Conservation (phyloP, 2,888 invertebrate genomes). For the Lobophora halterata region DNA sequence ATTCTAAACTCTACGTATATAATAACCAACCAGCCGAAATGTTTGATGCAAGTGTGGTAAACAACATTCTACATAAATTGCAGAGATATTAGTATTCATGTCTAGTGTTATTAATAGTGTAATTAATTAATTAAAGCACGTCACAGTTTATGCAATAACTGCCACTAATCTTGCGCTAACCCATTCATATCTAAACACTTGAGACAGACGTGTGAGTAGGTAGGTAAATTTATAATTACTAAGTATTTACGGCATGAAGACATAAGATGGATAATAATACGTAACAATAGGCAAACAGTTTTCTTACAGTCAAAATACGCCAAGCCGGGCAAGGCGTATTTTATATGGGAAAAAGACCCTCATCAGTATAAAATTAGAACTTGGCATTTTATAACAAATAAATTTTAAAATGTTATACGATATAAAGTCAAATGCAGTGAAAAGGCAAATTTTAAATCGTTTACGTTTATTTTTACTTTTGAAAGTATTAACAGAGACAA, state of each 20-base stretch:
- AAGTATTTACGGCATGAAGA: constrained; percentile 1
- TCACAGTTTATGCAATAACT: constrained; percentile 21
- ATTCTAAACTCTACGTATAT: too few species aligned
- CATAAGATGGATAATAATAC: constrained; percentile 4
- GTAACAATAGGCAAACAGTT: too few species aligned
- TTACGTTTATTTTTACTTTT: constrained; percentile 60
- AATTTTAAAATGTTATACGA: too few species aligned
- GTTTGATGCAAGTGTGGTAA: too few species aligned
- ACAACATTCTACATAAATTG: too few species aligned
- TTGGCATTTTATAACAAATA: too few species aligned
- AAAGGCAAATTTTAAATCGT: constrained; percentile 66
- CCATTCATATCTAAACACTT: constrained; percentile 9
- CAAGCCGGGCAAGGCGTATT: too few species aligned
- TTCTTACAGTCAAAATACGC: too few species aligned
- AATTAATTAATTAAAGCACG: constrained; percentile 35
- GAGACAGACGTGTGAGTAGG: neutral
- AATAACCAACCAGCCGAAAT: too few species aligned
- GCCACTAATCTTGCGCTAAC: constrained; percentile 12
- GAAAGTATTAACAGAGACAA: constrained; percentile 47
- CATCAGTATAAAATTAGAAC: too few species aligned
- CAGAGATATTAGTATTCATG: too few species aligned
- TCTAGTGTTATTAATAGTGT: constrained; percentile 35
- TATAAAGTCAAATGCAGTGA: constrained; percentile 68
- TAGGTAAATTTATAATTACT: neutral
- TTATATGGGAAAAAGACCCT: too few species aligned